Percentiles rank a stretch among this genome's conserved stretches.
phyloP scores from a whole-genome alignment of 1,140 invertebrate species.

The Neuroterus valhalla region DNA sequence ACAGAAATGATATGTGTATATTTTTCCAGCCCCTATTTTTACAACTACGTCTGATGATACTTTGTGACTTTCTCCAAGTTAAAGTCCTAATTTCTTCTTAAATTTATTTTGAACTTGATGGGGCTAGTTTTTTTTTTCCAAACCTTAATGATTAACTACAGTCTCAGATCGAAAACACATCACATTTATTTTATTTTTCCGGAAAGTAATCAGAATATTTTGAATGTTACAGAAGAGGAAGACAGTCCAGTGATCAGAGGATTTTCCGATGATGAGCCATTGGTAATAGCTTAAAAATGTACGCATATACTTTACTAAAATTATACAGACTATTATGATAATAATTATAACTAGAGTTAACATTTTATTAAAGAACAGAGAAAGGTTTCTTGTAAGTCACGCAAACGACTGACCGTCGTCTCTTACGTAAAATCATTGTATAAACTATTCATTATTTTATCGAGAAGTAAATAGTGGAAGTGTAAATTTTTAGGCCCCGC shows the following conservation, averaged over 20 bases:
- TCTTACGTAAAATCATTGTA: conserved; percentile 26
- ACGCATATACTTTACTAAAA: conserved; percentile 49
- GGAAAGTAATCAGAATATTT: conserved; percentile 36
- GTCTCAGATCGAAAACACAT: background rate
- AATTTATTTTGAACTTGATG: too few species aligned
- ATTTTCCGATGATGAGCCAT: conserved; percentile 94
- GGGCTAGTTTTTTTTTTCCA: too few species aligned
- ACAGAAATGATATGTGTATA: too few species aligned
- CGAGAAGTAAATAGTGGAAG: conserved; percentile 23
- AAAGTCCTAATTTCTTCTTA: too few species aligned
- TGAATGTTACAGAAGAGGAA: conserved; percentile 83
- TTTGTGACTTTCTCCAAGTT: too few species aligned
- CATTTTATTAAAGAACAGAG: conserved; percentile 44
- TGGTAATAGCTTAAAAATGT: conserved; percentile 87
- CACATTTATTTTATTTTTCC: background rate
- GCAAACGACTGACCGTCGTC: conserved; percentile 20
- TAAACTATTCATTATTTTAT: conserved; percentile 30
- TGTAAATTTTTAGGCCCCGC: conserved; percentile 9
- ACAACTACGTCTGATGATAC: too few species aligned
- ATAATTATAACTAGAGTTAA: conserved; percentile 49
- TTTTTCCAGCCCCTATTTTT: too few species aligned
- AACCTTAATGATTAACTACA: conserved; percentile 13
- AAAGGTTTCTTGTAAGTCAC: conserved; percentile 44
- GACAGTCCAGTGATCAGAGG: conserved; percentile 91
- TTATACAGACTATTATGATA: conserved; percentile 51